Evolutionary conservation across 2,888 invertebrate genomes (phyloP).

Genomic region (Andrena marginata): DNA sequence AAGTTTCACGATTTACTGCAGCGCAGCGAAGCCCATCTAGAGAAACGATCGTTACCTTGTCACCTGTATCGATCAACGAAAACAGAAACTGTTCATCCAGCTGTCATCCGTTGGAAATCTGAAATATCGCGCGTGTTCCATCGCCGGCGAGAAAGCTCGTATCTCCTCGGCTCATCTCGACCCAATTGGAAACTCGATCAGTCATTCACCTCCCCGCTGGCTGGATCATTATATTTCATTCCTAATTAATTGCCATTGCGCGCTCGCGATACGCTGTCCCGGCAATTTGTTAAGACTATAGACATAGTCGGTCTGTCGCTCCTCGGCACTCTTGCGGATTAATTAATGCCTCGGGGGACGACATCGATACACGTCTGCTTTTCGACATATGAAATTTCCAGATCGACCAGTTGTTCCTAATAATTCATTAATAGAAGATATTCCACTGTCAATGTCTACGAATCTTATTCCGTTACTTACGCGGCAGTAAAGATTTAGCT

Average conservation of each 20-base stretch:
- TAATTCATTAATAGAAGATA: too few relatives aligned
- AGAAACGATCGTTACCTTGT: background rate
- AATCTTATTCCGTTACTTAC: too few relatives aligned
- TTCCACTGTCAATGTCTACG: background rate
- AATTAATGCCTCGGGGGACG: constrained; percentile 56
- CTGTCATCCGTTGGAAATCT: constrained; percentile 1
- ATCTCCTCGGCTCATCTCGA: constrained; percentile 31
- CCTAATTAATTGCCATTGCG: constrained; percentile 60
- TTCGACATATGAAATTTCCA: constrained; percentile 56
- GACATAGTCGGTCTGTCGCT: constrained; percentile 30
- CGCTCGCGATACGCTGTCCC: constrained; percentile 19
- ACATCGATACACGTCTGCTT: constrained; percentile 44
- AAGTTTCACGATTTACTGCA: background rate
- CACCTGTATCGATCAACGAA: background rate
- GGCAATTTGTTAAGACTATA: constrained; percentile 48
- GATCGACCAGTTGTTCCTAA: constrained; percentile 20
- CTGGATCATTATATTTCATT: constrained; percentile 53
- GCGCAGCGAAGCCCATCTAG: background rate
- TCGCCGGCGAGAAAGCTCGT: constrained; percentile 24
- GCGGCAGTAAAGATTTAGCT: too few relatives aligned
- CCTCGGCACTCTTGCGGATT: constrained; percentile 50
- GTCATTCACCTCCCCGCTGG: constrained; percentile 47
- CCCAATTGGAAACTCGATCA: constrained; percentile 57
- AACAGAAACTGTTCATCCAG: constrained; percentile 17
- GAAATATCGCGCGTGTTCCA: constrained; percentile 24